Percentiles rank a stretch among this genome's conserved stretches.
Evolutionary conservation across 2,888 invertebrate species (phyloP).

Genomic region (Rhagophthalmus giganteus): DNA sequence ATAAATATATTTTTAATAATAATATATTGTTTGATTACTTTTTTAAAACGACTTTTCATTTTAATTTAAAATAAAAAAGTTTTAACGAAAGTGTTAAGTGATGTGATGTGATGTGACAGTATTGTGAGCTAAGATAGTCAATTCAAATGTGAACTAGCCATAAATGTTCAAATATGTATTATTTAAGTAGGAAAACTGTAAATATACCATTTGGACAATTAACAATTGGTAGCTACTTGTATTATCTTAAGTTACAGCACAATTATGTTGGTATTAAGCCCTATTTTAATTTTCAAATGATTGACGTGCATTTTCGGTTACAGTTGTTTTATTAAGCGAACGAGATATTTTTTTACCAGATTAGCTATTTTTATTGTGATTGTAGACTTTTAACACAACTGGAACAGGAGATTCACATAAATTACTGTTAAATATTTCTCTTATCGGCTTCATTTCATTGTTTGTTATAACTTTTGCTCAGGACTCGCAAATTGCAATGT

Average conservation of each 20-base stretch:
- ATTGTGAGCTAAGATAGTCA: slow-evolving; percentile 30
- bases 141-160: slow-evolving; percentile 29
- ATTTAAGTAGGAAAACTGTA: slow-evolving; percentile 32
- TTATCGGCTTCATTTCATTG: slow-evolving; percentile 24
- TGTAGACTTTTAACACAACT: slow-evolving; percentile 5
- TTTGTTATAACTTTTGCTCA: slow-evolving; percentile 28
- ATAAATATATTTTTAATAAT: slow-evolving; percentile 51
- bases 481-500: slow-evolving; percentile 20
- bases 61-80: slow-evolving; percentile 7
- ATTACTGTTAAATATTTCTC: too few relatives aligned
- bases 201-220: slow-evolving; percentile 28
- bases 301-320: too few relatives aligned
- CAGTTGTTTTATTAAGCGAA: too few relatives aligned
- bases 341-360: slow-evolving; percentile 22
- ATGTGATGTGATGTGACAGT: slow-evolving; percentile 28
- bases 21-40: slow-evolving; percentile 1
- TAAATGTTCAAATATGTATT: slow-evolving; percentile 26
- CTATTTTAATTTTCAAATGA: too few relatives aligned
- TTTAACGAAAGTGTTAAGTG: slow-evolving; percentile 22
- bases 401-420: slow-evolving; percentile 6
- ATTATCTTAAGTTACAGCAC: slow-evolving; percentile 23
- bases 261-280: slow-evolving; percentile 12
- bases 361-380: slow-evolving; percentile 26
- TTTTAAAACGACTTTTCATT: slow-evolving; percentile 15
- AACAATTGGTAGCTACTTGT: slow-evolving; percentile 18